These are phyloP conservation scores for Cyclargus thomasi DNA, from an alignment of 1,140 invertebrate species.

Conservation along the genomic window DNA sequence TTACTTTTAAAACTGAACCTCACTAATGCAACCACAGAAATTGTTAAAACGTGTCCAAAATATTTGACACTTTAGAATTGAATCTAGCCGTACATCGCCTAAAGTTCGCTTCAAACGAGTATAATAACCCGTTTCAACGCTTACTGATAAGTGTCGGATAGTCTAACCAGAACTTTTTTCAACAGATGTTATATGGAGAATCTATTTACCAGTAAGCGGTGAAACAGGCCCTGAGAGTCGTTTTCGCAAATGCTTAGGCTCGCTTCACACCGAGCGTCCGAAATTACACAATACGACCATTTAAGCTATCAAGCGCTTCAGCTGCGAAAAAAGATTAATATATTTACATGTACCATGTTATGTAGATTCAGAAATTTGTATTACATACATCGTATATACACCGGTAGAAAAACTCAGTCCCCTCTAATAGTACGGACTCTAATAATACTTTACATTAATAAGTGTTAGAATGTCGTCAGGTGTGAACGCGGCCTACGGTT, in stretches of 20 bases:
- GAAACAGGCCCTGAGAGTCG: too few relatives aligned
- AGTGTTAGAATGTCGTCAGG: background rate
- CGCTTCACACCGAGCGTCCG: slow-evolving; percentile 9
- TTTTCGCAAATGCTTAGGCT: background rate
- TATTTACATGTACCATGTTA: background rate
- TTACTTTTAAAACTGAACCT: background rate
- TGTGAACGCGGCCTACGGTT: background rate
- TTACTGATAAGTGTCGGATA: too few relatives aligned
- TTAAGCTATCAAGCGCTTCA: background rate
- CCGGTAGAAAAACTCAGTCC: background rate
- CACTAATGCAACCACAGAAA: slow-evolving; percentile 27
- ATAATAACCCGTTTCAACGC: too few relatives aligned
- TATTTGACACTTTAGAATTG: slow-evolving; percentile 42
- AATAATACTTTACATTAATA: background rate
- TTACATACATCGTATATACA: background rate
- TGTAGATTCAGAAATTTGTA: background rate
- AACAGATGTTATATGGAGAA: too few relatives aligned
- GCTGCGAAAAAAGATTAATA: background rate
- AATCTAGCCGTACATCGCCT: slow-evolving; percentile 26
- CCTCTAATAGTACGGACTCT: background rate
- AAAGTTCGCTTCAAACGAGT: slow-evolving; percentile 3
- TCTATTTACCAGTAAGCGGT: too few relatives aligned
- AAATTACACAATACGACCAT: background rate
- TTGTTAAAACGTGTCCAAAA: slow-evolving; percentile 37
- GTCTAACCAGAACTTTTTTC: too few relatives aligned